These are phyloP conservation scores for Arctia plantaginis DNA, from an alignment of 2,888 invertebrate genomes.

Conservation along the genomic window DNA sequence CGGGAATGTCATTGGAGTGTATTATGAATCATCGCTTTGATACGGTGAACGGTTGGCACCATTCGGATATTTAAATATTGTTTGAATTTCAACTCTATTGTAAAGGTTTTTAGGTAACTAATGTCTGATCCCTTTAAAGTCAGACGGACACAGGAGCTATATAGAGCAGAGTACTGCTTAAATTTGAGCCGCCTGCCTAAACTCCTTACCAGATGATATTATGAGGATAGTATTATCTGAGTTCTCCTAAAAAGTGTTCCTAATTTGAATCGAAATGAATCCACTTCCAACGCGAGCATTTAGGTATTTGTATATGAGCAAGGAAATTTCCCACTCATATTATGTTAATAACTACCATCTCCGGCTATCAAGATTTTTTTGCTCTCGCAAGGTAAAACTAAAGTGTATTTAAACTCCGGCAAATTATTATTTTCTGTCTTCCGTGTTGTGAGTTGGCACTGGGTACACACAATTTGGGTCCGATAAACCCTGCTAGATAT, in stretches of 20 bases:
- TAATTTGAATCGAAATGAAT: neutral
- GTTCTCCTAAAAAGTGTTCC: neutral
- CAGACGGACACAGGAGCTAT: neutral
- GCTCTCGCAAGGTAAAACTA: slow-evolving; percentile 14
- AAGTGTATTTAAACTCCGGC: slow-evolving; percentile 10
- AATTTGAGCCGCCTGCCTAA: neutral
- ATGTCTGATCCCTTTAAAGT: neutral
- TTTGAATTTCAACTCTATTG: neutral
- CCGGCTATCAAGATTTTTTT: slow-evolving; percentile 13
- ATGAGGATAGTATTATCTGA: neutral
- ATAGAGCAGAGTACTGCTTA: neutral
- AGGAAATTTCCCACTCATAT: slow-evolving; percentile 7
- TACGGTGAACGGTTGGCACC: slow-evolving; percentile 13
- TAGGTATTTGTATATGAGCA: neutral
- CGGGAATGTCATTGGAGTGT: slow-evolving; percentile 7
- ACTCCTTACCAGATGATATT: neutral
- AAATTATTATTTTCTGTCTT: slow-evolving; percentile 13
- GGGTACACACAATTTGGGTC: neutral
- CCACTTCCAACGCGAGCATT: neutral
- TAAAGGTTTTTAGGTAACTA: neutral
- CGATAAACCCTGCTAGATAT: slow-evolving; percentile 8
- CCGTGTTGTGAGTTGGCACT: slow-evolving; percentile 10
- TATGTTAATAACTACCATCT: slow-evolving; percentile 4
- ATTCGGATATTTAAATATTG: neutral
- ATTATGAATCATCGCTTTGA: slow-evolving; percentile 16